A percentile compares a stretch with the other conserved stretches of the same genome.
Conservation (phyloP, 2,113 vertebrate species). For the Cheirogaleus medius region DNA sequence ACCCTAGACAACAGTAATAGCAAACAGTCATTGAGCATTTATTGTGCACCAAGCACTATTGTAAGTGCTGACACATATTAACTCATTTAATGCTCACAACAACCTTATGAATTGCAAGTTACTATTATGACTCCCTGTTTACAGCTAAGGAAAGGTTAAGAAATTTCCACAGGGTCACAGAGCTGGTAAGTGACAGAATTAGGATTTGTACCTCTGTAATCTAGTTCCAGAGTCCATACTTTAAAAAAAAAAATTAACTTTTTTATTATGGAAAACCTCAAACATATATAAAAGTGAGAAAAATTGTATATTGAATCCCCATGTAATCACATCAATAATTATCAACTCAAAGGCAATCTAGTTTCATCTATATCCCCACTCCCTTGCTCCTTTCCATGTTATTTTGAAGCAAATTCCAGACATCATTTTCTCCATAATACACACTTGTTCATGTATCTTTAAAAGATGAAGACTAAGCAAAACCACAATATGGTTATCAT, state of each 20-base stretch:
- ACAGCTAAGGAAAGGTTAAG: background rate
- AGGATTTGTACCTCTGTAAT: background rate
- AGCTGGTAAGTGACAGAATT: background rate
- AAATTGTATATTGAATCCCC: background rate
- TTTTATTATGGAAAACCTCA: background rate
- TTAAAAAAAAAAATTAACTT: background rate
- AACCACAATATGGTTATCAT: background rate
- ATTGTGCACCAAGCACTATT: background rate
- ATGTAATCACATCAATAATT: background rate
- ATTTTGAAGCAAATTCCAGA: background rate
- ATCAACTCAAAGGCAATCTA: background rate
- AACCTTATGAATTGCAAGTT: background rate
- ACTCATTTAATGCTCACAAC: background rate
- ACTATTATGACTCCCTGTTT: background rate
- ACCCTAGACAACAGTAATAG: background rate
- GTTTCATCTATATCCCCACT: background rate
- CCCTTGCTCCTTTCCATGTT: background rate
- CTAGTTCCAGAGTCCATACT: background rate
- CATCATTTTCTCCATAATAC: background rate
- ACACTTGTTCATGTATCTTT: background rate
- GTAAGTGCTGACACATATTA: background rate
- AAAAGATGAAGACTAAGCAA: background rate
- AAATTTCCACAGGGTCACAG: background rate
- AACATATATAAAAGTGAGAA: background rate
- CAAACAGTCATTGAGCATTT: background rate